Base-by-base conservation (phyloP, 2,113 vertebrate species). In the Eulacestoma nigropectus region DNA sequence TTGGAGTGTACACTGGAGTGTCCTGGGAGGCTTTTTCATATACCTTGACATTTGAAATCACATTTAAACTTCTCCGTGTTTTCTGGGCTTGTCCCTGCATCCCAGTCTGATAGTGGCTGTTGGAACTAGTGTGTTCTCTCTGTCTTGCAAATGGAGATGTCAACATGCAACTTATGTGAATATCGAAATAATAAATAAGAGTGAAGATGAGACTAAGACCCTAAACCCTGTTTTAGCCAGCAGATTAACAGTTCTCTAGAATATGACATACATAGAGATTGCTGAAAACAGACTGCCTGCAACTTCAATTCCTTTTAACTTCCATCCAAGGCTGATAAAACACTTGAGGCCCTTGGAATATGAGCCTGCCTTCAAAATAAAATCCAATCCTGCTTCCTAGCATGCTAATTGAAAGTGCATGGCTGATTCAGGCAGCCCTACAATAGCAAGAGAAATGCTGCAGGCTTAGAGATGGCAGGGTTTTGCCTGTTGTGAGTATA, bases 291-390 rank as follows among this genome's bases (percentile, higher is more conserved):
- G 39, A 39, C 42, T 76, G 35, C 35, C 41, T 72, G 29, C 23
- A 22, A 79, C 62, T 89, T 37, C 74, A 65, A 6, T 70, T 87
- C 33, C 39, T 77, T 94, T 72, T 84, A 64, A 56, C 60, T 89
- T 93, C 29, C 41, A 90, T 16, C 57, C n/a, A 91, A 79, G 53
- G 25, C 37, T 35, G 49, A 84, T 67, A 85, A 92, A 92, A 87
- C n/a, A 82, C 65, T 89, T 53, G 55, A 88, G 63, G n/a, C 60
- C 55, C 47, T 80, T 77, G n/a, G 59, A 95, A 81, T 91, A 83
- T 23, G 35, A 94, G 42, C 27, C 39, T 95, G 60, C 14, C 64
- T 95, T 96, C 52, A 80, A 89, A 93, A 93, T 63, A 95, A 80
- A 94, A 86, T 86, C 52, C 68, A 77, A 3, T 73, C 27, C 77